These are phyloP conservation scores for Vipera latastei DNA, from an alignment of 2,797 vertebrate genomes.

Conservation along the genomic window DNA sequence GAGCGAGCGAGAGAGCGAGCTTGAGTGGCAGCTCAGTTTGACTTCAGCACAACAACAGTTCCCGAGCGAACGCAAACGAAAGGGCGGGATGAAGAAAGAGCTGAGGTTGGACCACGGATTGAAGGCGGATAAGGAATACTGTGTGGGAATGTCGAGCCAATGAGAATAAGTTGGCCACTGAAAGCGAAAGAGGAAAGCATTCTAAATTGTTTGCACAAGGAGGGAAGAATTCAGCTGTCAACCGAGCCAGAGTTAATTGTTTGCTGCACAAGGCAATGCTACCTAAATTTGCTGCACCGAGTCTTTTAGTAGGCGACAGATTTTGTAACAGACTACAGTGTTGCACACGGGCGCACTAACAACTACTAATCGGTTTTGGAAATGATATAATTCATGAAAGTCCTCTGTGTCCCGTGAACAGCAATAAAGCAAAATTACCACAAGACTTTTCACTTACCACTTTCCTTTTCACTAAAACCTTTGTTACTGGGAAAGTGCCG, in stretches of 20 bases:
- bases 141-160: not conserved
- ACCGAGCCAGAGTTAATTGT: not conserved
- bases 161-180: rapidly evolving
- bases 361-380: not conserved
- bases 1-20: rapidly evolving
- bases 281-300: not conserved
- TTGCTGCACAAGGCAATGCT: not conserved
- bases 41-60: not conserved
- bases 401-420: not conserved
- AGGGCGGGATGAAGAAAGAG: not conserved
- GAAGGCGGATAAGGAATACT: slow-evolving; percentile 34
- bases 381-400: not conserved
- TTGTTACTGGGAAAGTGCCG: not conserved
- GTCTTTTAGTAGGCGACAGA: not conserved
- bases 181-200: not conserved
- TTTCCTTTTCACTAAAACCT: not conserved
- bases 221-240: not conserved
- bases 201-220: rapidly evolving
- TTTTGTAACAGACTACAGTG: not conserved
- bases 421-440: not conserved
- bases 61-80: rapidly evolving
- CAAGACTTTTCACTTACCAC: too few relatives aligned
- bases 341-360: not conserved
- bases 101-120: slow-evolving; percentile 21
- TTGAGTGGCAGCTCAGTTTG: rapidly evolving